phyloP scores from a whole-genome alignment of 2,888 invertebrate species.

The Clitarchus hookeri region DNA sequence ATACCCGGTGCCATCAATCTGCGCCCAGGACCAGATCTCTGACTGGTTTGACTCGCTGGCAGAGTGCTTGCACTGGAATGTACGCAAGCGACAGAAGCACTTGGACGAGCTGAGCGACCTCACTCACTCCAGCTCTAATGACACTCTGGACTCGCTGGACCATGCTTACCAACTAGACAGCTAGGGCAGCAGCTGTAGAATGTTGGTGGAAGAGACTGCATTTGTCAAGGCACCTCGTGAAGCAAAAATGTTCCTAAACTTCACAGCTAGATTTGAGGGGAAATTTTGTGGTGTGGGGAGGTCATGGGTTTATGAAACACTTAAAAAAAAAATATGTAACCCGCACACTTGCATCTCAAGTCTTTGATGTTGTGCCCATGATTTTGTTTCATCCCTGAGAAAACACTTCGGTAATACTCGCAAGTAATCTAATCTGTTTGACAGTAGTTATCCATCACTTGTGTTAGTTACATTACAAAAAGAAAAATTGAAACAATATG shows the following conservation, averaged over 20 bases:
- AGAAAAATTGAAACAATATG: too few species aligned
- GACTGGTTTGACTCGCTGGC: conserved; percentile 98
- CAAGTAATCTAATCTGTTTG: too few species aligned
- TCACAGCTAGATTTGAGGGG: not conserved
- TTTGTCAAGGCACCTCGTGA: not conserved
- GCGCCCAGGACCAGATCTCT: conserved; percentile 92
- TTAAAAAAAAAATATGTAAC: too few species aligned
- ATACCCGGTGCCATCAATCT: conserved; percentile 95
- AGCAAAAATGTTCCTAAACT: too few species aligned
- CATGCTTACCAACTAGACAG: conserved; percentile 54
- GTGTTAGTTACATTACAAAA: too few species aligned
- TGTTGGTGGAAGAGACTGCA: too few species aligned
- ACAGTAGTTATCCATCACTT: too few species aligned
- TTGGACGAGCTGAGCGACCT: conserved; percentile 80
- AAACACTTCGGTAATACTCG: too few species aligned
- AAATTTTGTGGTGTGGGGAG: not conserved
- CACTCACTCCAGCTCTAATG: conserved; percentile 75
- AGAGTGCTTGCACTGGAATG: conserved; percentile 97
- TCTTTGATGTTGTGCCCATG: too few species aligned
- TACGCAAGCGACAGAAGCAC: conserved; percentile 91
- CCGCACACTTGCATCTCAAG: too few species aligned
- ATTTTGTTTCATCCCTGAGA: too few species aligned
- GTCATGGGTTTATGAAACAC: not conserved
- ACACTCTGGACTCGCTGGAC: conserved; percentile 79
- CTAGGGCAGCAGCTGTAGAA: conserved; percentile 43